Evolutionary conservation across 2,113 vertebrate species (phyloP).

Genomic region (Nesoenas mayeri): DNA sequence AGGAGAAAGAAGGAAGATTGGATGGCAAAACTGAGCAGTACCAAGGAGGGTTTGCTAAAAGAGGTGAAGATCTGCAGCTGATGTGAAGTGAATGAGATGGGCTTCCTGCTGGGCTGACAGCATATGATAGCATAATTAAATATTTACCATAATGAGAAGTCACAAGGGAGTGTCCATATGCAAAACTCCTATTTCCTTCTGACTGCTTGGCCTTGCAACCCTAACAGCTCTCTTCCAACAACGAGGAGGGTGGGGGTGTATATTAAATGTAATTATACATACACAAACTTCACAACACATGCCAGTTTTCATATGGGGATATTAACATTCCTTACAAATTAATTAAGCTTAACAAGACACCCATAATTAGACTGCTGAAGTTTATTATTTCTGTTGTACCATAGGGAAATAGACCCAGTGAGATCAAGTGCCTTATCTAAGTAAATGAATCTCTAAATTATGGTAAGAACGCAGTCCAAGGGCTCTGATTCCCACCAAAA

Average conservation of each 20-base stretch:
- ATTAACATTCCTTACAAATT: constrained; percentile 16
- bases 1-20: not conserved
- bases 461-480: not conserved
- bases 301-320: not conserved
- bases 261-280: not conserved
- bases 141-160: not conserved
- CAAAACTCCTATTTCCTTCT: not conserved
- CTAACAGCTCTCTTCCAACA: not conserved
- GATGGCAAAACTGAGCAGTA: not conserved
- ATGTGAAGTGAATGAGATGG: not conserved
- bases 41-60: not conserved
- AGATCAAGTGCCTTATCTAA: constrained; percentile 2
- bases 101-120: not conserved
- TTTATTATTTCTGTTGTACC: constrained; percentile 32
- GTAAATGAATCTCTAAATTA: constrained; percentile 7
- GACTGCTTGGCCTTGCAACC: not conserved
- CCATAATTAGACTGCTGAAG: constrained; percentile 7
- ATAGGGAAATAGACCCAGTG: not conserved
- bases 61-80: not conserved
- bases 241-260: accelerated
- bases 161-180: not conserved
- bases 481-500: not conserved
- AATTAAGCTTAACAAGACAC: constrained; percentile 29
- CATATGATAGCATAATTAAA: not conserved
- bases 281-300: not conserved